phyloP scores from a whole-genome alignment of 2,888 invertebrate species.

The Dryobotodes eremita region DNA sequence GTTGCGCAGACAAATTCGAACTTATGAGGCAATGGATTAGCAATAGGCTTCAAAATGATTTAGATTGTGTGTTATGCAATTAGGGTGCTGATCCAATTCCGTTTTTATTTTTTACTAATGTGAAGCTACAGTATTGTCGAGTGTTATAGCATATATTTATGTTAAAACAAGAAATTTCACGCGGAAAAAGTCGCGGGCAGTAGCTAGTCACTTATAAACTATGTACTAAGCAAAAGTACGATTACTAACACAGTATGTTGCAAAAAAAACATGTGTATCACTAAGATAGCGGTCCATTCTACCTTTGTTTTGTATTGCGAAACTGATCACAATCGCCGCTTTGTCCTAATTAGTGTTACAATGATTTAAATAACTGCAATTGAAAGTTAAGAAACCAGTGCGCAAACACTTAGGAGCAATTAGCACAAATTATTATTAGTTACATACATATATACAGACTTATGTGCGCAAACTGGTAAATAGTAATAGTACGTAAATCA shows the following conservation, averaged over 20 bases:
- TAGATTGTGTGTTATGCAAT: no score
- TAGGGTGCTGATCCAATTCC: no score
- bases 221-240: no score
- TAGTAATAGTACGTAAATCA: neutral
- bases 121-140: no score
- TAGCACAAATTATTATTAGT: neutral
- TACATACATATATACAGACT: neutral
- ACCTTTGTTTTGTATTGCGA: slow-evolving; percentile 60
- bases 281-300: slow-evolving; percentile 37
- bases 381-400: slow-evolving; percentile 13
- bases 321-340: slow-evolving; percentile 54
- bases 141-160: no score
- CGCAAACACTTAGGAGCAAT: neutral
- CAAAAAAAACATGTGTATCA: slow-evolving; percentile 34
- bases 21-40: no score
- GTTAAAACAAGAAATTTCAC: no score
- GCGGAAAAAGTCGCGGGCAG: no score
- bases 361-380: slow-evolving; percentile 27
- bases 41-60: no score
- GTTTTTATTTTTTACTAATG: no score
- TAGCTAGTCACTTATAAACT: neutral
- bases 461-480: neutral
- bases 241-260: neutral
- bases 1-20: no score
- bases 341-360: slow-evolving; percentile 34